These are phyloP conservation scores for Seriola dumerili DNA, from an alignment of 2,113 vertebrate species.

Conservation along the genomic window DNA sequence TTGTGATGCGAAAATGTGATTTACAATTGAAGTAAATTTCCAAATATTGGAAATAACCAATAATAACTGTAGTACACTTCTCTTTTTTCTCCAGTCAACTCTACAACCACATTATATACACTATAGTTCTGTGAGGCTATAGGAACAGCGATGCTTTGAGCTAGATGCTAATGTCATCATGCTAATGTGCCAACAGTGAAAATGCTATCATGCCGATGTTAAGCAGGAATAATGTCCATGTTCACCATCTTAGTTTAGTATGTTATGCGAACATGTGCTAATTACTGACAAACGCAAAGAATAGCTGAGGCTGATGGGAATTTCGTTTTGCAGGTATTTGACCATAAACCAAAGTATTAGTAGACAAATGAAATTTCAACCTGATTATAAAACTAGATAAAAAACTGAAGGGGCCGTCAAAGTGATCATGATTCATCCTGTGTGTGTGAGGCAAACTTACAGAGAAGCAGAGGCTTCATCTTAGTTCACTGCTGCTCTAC, in stretches of 20 bases:
- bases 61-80: background rate
- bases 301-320: background rate
- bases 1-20: background rate
- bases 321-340: background rate
- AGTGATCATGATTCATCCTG: background rate
- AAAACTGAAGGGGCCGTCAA: no score
- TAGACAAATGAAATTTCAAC: background rate
- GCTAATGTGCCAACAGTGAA: background rate
- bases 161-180: no score
- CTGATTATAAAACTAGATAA: background rate
- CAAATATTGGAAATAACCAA: background rate
- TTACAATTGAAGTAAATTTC: background rate
- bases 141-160: no score
- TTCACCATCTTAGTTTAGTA: background rate
- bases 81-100: background rate
- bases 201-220: background rate
- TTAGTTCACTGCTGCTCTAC: conserved; percentile 46
- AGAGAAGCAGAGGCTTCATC: conserved; percentile 39
- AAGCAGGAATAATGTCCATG: no score
- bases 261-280: background rate
- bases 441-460: conserved; percentile 11
- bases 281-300: background rate
- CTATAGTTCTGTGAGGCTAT: no score
- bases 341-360: background rate
- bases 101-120: no score